Conservation (phyloP, 1,140 invertebrate genomes). For the Aphaenogaster ashmeadi region DNA sequence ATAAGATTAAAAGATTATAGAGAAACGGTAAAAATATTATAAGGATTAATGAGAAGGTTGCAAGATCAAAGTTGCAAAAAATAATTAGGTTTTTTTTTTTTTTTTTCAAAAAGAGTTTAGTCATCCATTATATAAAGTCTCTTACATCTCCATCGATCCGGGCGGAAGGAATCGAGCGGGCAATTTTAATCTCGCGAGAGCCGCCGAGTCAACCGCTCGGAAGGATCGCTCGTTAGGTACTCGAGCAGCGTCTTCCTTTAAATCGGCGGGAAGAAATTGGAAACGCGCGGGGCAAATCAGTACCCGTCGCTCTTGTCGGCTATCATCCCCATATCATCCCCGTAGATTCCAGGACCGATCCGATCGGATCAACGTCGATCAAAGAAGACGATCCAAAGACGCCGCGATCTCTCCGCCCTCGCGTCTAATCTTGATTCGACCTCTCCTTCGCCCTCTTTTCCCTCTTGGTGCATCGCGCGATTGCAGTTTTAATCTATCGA, state of each 20-base stretch:
- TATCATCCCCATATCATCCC: slow-evolving; percentile 46
- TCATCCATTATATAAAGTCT: slow-evolving; percentile 17
- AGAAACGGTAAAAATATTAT: slow-evolving; percentile 8
- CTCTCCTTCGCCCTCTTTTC: neutral
- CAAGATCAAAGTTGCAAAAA: neutral
- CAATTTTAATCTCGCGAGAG: slow-evolving; percentile 62
- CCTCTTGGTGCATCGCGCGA: slow-evolving; percentile 16
- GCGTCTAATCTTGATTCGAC: slow-evolving; percentile 8
- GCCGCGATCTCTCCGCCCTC: neutral
- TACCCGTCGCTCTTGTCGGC: slow-evolving; percentile 33
- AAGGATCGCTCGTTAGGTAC: slow-evolving; percentile 55
- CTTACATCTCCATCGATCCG: slow-evolving; percentile 9
- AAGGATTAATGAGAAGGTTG: neutral
- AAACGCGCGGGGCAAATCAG: slow-evolving; percentile 42
- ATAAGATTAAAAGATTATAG: slow-evolving; percentile 4
- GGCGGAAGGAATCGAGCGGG: slow-evolving; percentile 30
- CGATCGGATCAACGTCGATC: slow-evolving; percentile 52
- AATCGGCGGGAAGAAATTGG: slow-evolving; percentile 55
- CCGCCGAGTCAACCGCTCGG: slow-evolving; percentile 43
- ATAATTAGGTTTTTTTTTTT: slow-evolving; percentile 25
- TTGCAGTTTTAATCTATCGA: slow-evolving; percentile 76
- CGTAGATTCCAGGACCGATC: slow-evolving; percentile 22
- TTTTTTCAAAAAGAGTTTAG: neutral
- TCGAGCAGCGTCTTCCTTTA: slow-evolving; percentile 46
- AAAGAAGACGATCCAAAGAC: slow-evolving; percentile 47